Evolutionary conservation across 2,113 vertebrate genomes (phyloP), one percentile per base, ranked within the genome.

Genomic region (Madoqua kirkii): DNA sequence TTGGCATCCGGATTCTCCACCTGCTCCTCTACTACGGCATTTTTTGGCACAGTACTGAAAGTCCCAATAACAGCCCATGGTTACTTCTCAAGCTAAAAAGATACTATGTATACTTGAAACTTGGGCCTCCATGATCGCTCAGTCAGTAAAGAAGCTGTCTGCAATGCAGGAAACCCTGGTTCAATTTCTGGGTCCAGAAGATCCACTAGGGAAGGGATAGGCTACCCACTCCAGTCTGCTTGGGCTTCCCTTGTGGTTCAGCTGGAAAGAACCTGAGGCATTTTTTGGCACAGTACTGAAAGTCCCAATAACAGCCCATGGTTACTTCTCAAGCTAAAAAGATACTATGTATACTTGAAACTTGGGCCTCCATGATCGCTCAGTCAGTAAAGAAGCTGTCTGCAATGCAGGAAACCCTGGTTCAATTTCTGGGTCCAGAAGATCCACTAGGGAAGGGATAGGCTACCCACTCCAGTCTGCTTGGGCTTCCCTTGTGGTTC

Each of bases 1-100:
- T 45, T 6, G 27, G 33, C 21, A 15, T 4, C 23, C 3, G 11
- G n/a, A 59, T 27, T 52, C 27, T 48, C 50, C 31, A 67, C 14
- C 17, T 19, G n/a, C 27, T 60, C n/a, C n/a, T 84, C 3, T 2
- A 3, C 19, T 23, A 1, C 0, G 45, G 43, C 40, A 17, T 50
- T 7, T 27, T 5, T 23, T 6, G 45, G 48, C 50, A 8, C 0
- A n/a, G 36, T 48, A 16, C 25, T 16, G 10, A 74, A 62, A 23
- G 54, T 43, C 71, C 59, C 40, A 43, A n/a, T 4, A 29, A 8
- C 0, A 31, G 6, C 52, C 0, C 59, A 43, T 1, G 1, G 7
- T 67, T 36, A 36, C 5, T 13, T 43, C 45, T 83, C 71, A 64
- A 12, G 21, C 23, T 27, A 29, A 57, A 76, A 84, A 55, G 7